A percentile compares a stretch with the other conserved stretches of the same genome.
These are phyloP conservation scores for Onychomys arenicola DNA, from an alignment of 2,797 vertebrate genomes.

Conservation along the genomic window DNA sequence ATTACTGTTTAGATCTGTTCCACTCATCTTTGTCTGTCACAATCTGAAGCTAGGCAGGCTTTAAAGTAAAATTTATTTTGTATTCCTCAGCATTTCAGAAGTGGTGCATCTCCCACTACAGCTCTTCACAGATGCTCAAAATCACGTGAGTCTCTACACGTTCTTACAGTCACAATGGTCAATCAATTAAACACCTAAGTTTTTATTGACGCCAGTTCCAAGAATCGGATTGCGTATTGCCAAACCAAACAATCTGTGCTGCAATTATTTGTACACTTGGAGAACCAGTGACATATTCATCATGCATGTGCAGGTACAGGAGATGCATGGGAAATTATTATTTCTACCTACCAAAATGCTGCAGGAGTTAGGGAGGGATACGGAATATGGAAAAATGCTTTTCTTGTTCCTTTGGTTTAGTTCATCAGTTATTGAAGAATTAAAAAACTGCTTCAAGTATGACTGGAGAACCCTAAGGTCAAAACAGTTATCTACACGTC, in stretches of 20 bases:
- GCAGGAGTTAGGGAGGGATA: slow-evolving; percentile 94
- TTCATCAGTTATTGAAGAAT: slow-evolving; percentile 87
- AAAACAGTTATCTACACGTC: slow-evolving; percentile 95
- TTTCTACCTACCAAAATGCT: slow-evolving; percentile 92
- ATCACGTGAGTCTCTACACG: not conserved
- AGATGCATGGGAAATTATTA: not conserved
- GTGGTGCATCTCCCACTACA: not conserved
- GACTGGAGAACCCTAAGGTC: slow-evolving; percentile 96
- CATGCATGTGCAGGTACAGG: not conserved
- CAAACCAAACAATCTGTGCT: not conserved
- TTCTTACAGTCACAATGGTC: not conserved
- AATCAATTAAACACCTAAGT: not conserved
- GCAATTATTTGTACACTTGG: not conserved
- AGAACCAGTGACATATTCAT: slow-evolving; percentile 17
- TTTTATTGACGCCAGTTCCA: not conserved
- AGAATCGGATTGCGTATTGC: not conserved
- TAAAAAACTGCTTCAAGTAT: slow-evolving; percentile 97
- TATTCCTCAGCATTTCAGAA: not conserved
- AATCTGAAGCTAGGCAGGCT: not conserved
- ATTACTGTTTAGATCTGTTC: not conserved
- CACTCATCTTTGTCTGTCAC: not conserved
- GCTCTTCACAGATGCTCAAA: not conserved
- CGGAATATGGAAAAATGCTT: slow-evolving; percentile 89
- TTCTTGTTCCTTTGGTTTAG: slow-evolving; percentile 88
- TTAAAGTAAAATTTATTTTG: not conserved